Conservation (phyloP, 1,140 invertebrate species). For the Scaptomyza pallida region DNA sequence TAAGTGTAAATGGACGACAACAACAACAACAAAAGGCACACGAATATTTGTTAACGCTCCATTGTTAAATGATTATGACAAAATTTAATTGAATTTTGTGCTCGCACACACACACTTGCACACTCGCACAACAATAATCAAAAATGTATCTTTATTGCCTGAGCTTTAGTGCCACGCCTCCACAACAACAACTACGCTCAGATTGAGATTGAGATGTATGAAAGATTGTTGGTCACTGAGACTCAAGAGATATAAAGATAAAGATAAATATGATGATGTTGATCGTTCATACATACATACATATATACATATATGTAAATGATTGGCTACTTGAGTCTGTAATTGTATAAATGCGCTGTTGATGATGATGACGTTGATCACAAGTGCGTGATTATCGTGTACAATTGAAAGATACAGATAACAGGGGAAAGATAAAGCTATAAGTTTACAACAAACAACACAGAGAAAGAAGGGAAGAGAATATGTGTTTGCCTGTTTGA, state of each 20-base stretch:
- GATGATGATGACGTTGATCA: constrained; percentile 2
- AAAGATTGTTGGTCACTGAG: constrained; percentile 2
- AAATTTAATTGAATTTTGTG: constrained; percentile 75
- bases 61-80: constrained; percentile 77
- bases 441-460: not conserved
- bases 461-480: not conserved
- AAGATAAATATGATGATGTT: constrained; percentile 4
- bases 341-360: constrained; percentile 22
- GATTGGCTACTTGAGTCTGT: constrained; percentile 44
- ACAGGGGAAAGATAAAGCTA: not conserved
- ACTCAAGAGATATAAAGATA: not conserved
- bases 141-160: not conserved
- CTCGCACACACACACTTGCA: constrained; percentile 13
- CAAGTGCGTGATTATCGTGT: constrained; percentile 11
- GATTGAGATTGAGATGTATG: constrained; percentile 16
- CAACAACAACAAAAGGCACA: constrained; percentile 35
- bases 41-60: constrained; percentile 51
- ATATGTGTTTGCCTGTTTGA: constrained; percentile 1
- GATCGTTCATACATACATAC: too few species aligned
- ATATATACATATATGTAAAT: constrained; percentile 12
- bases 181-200: not conserved
- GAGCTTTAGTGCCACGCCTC: constrained; percentile 22
- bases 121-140: not conserved
- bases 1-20: constrained; percentile 45
- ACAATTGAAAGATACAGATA: constrained; percentile 3